Percentiles rank a stretch among this genome's conserved stretches.
Evolutionary conservation across 1,140 invertebrate genomes (phyloP).

Genomic region (Brachionus paranguensis): DNA sequence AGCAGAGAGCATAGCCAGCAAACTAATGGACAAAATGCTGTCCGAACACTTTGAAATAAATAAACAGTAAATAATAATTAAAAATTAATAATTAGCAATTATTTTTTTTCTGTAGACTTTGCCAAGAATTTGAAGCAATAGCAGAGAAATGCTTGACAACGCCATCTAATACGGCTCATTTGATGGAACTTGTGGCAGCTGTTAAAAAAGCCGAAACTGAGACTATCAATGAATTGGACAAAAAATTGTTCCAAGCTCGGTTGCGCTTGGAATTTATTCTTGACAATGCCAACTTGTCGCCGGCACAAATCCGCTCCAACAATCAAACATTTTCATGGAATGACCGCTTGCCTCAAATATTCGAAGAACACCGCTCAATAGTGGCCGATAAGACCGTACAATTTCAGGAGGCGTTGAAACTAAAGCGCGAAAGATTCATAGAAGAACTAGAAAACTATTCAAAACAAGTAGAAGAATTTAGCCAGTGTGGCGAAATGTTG

Average conservation of each 20-base stretch:
- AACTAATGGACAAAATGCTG: constrained; percentile 68
- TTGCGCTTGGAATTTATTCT: constrained; percentile 66
- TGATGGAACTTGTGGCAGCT: constrained; percentile 74
- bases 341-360: constrained; percentile 68
- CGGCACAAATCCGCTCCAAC: constrained; percentile 69
- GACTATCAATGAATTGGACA: constrained; percentile 68
- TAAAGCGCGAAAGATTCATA: constrained; percentile 61
- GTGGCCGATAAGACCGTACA: constrained; percentile 74
- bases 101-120: constrained; percentile 60
- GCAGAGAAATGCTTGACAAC: constrained; percentile 69
- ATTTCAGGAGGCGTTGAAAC: constrained; percentile 72
- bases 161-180: constrained; percentile 72
- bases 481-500: constrained; percentile 78
- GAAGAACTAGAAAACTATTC: constrained; percentile 74
- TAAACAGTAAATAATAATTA: constrained; percentile 60
- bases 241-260: constrained; percentile 63
- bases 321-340: constrained; percentile 80
- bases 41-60: constrained; percentile 71
- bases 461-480: constrained; percentile 75
- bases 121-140: constrained; percentile 75
- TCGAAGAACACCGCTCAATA: constrained; percentile 73
- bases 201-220: constrained; percentile 68
- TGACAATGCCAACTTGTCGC: constrained; percentile 70
- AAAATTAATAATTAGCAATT: no score
- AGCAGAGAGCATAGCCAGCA: constrained; percentile 66